Base-by-base conservation (phyloP, 2,888 invertebrate species). In the Microplitis manilae region DNA sequence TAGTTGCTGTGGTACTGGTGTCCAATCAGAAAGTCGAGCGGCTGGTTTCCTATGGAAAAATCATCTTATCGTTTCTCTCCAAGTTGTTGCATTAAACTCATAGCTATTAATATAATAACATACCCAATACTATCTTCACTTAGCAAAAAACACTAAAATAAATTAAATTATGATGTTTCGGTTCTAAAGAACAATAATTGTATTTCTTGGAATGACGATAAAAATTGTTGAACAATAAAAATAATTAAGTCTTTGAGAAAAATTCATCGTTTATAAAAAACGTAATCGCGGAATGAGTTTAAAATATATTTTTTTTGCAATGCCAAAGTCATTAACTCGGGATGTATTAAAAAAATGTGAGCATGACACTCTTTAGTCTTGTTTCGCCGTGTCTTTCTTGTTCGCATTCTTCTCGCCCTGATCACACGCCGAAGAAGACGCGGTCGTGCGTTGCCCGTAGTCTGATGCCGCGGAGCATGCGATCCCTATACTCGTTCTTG, bases 11-110 rank as follows among this genome's bases (percentile, higher is more conserved):
- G 64, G 40, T 41, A 41, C 38, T 20, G 67, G 17, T 62, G 65
- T 77, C 79, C 78, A 79, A 80, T 77, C 64, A 76, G 72, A 77
- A 74, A 75, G 65, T 70, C 77, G 61, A 75, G 77, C 75, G 61
- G 17, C 20, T 50, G 75, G 59, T 50, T 60, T 15, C 30, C n/a
- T 64, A 61, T 65, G 59, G 71, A 68, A 80, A 79, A 79, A 79
- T 69, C 77, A 20, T 74, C 60, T 64, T 77, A 76, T 73, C 76
- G 78, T 78, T 78, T 2, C 62, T 39, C 75, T 76, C 68, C 61
- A 69, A 65, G 75, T 75, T 76, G 78, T 73, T 75, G 70, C 75
- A 72, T 68, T 77, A 73, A 77, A 80, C 79, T 73, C 77, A 78
- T 79, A 76, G 76, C 77, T 79, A 68, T 76, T 77, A 77, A 41